Evolutionary conservation across 2,888 invertebrate species (phyloP).

Genomic region (Aspidiotus destructor): DNA sequence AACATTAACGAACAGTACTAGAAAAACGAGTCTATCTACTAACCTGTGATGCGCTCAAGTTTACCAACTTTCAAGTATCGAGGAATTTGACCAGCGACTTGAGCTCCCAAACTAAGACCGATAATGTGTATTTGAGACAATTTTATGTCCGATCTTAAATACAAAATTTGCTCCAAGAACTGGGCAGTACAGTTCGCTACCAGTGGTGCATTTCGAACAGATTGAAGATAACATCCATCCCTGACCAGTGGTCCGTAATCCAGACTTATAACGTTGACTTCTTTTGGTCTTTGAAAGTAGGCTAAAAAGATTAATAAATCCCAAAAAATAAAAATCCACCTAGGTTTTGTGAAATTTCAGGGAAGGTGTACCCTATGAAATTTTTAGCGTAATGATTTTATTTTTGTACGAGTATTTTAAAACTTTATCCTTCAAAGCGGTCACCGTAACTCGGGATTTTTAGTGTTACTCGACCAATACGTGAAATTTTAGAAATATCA

Average conservation of each 20-base stretch:
- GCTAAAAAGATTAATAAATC: not conserved
- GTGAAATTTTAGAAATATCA: no score
- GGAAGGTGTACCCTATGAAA: no score
- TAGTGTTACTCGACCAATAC: no score
- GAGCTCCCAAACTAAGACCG: conserved; percentile 57
- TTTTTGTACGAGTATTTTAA: no score
- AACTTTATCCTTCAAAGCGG: no score
- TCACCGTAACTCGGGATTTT: no score
- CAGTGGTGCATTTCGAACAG: conserved; percentile 50
- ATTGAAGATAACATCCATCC: conserved; percentile 52
- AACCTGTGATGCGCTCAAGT: conserved; percentile 51
- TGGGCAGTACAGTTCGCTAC: conserved; percentile 53
- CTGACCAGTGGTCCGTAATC: conserved; percentile 53
- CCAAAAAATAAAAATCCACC: no score
- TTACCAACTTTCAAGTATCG: conserved; percentile 45
- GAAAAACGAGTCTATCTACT: conserved; percentile 7
- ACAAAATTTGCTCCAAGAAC: conserved; percentile 48
- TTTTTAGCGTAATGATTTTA: no score
- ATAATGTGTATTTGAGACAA: conserved; percentile 50
- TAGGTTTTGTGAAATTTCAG: no score
- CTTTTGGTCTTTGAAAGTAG: conserved; percentile 42
- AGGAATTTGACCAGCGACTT: conserved; percentile 49
- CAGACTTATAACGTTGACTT: conserved; percentile 52
- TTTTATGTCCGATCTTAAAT: conserved; percentile 40
- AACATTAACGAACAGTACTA: not conserved